A percentile compares a stretch with the other conserved stretches of the same genome.
phyloP scores from a whole-genome alignment of 2,797 vertebrate species.

The Pygocentrus nattereri region DNA sequence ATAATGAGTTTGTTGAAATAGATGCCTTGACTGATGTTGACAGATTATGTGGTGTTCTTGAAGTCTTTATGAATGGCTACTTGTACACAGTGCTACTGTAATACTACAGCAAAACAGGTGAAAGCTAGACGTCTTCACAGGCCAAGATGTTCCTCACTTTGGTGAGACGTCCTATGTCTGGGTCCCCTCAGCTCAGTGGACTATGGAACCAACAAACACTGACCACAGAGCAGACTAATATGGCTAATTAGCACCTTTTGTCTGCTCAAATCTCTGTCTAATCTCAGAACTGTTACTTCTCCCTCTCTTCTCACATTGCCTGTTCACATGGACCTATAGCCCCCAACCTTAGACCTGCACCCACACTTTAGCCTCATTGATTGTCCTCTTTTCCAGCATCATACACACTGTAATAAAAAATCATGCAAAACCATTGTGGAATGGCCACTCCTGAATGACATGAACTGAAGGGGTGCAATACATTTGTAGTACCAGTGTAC shows the following conservation, averaged over 20 bases:
- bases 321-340: conserved; percentile 38
- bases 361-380: conserved; percentile 39
- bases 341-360: conserved; percentile 37
- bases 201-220: conserved; percentile 32
- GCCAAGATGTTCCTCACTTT: background rate
- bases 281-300: conserved; percentile 63
- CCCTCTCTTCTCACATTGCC: conserved; percentile 35
- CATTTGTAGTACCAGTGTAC: conserved; percentile 24
- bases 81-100: conserved; percentile 50
- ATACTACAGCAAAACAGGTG: conserved; percentile 18
- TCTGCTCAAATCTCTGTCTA: conserved; percentile 47
- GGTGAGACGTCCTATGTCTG: background rate
- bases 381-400: conserved; percentile 31
- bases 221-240: conserved; percentile 70
- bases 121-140: conserved; percentile 5
- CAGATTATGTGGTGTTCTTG: conserved; percentile 9
- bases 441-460: background rate
- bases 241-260: conserved; percentile 63
- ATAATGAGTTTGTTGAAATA: background rate
- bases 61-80: conserved; percentile 41
- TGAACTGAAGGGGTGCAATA: background rate
- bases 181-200: conserved; percentile 29
- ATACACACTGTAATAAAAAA: conserved; percentile 48
- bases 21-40: background rate
- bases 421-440: conserved; percentile 37